These are phyloP conservation scores for Desmophyllum pertusum DNA, from an alignment of 92 coral and sea anemone genomes.

Conservation along the genomic window DNA sequence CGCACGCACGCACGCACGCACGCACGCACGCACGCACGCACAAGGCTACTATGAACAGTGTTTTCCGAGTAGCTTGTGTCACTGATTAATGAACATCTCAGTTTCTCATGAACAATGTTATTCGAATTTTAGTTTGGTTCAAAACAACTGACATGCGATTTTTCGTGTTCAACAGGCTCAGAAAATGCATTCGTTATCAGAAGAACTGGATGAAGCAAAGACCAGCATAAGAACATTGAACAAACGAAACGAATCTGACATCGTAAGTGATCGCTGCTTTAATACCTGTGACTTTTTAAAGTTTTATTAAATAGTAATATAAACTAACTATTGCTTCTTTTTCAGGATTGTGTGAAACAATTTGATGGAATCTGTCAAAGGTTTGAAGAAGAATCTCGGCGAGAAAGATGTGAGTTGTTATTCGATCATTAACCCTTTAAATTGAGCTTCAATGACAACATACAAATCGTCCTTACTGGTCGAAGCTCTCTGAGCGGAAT, in stretches of 20 bases:
- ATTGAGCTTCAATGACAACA: neutral
- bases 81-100: no score
- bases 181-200: conserved; percentile 66
- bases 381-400: conserved; percentile 76
- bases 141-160: neutral
- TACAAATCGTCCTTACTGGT: neutral
- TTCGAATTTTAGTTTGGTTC: neutral
- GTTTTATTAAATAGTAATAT: neutral
- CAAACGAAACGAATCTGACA: conserved; percentile 88
- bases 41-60: neutral
- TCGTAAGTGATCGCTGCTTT: conserved; percentile 43
- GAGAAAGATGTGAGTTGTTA: conserved; percentile 86
- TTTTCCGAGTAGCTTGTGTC: no score
- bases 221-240: conserved; percentile 61
- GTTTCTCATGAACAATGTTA: neutral
- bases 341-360: conserved; percentile 88
- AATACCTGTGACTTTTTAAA: neutral
- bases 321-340: neutral
- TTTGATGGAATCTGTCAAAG: conserved; percentile 87
- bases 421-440: neutral
- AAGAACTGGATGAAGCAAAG: conserved; percentile 74
- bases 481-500: no score
- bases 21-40: neutral
- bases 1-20: no score
- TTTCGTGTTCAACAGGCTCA: conserved; percentile 54